Conservation (phyloP, 2,113 vertebrate species). For the Falco punctatus region DNA sequence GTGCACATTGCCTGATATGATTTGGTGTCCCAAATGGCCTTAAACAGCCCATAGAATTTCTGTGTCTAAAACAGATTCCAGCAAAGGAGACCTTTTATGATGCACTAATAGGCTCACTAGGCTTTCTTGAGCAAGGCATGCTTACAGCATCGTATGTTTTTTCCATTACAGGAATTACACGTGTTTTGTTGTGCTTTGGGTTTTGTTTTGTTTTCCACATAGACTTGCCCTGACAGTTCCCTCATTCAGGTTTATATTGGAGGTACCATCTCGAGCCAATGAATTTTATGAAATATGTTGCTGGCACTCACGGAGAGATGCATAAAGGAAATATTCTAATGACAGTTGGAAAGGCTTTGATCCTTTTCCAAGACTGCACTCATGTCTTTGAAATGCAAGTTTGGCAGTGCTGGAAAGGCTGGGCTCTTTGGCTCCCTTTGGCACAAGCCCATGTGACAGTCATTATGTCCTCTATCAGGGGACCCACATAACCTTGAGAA, state of each 20-base stretch:
- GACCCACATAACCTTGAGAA: slow-evolving; percentile 69
- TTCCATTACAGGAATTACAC: slow-evolving; percentile 62
- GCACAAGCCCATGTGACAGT: slow-evolving; percentile 71
- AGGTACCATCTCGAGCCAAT: slow-evolving; percentile 75
- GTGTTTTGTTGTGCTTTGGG: slow-evolving; percentile 68
- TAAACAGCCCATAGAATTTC: slow-evolving; percentile 42
- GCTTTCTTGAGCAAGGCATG: slow-evolving; percentile 29
- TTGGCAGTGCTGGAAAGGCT: slow-evolving; percentile 76
- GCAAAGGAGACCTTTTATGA: slow-evolving; percentile 46
- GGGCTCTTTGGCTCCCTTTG: slow-evolving; percentile 71
- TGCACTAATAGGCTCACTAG: slow-evolving; percentile 17
- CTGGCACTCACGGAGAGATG: slow-evolving; percentile 74
- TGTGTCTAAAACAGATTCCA: slow-evolving; percentile 50
- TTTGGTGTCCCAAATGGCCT: slow-evolving; percentile 49
- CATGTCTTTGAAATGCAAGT: slow-evolving; percentile 80
- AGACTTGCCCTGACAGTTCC: slow-evolving; percentile 72
- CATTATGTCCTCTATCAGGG: slow-evolving; percentile 73
- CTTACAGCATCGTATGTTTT: slow-evolving; percentile 30
- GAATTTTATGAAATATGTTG: slow-evolving; percentile 78
- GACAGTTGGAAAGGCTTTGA: slow-evolving; percentile 81
- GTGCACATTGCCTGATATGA: neutral
- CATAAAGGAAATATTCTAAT: slow-evolving; percentile 83
- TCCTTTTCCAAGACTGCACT: slow-evolving; percentile 79
- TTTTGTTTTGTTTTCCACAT: slow-evolving; percentile 72
- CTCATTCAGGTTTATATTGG: slow-evolving; percentile 71